phyloP scores from a whole-genome alignment of 2,888 invertebrate genomes.

The Epirrhoe tristata region DNA sequence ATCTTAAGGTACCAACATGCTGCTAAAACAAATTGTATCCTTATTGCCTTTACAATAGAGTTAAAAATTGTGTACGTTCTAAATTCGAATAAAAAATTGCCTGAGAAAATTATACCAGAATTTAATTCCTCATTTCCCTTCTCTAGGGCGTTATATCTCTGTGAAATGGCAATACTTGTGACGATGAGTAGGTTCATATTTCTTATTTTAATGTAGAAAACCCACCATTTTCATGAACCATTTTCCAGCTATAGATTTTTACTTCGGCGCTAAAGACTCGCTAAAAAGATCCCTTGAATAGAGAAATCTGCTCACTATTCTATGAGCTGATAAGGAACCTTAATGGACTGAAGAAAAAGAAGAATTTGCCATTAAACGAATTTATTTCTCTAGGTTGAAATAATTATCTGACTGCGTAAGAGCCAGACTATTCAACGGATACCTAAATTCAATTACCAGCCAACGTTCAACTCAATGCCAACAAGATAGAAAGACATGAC shows the following conservation, averaged over 20 bases:
- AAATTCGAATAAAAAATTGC: slow-evolving; percentile 34
- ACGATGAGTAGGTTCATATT: slow-evolving; percentile 22
- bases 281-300: slow-evolving; percentile 10
- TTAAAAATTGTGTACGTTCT: slow-evolving; percentile 11
- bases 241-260: slow-evolving; percentile 12
- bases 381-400: slow-evolving; percentile 20
- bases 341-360: slow-evolving; percentile 30
- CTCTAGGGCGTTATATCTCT: slow-evolving; percentile 33
- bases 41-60: slow-evolving; percentile 26
- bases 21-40: slow-evolving; percentile 19
- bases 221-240: slow-evolving; percentile 1
- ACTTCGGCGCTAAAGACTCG: slow-evolving; percentile 6
- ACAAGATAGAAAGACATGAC: slow-evolving; percentile 7
- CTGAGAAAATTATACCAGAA: slow-evolving; percentile 41
- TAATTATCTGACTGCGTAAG: slow-evolving; percentile 24
- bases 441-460: slow-evolving; percentile 19
- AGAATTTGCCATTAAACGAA: slow-evolving; percentile 19
- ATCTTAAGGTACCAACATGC: slow-evolving; percentile 25
- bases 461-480: slow-evolving; percentile 13
- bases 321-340: slow-evolving; percentile 6
- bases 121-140: slow-evolving; percentile 42
- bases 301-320: slow-evolving; percentile 7
- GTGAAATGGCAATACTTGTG: slow-evolving; percentile 29
- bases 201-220: slow-evolving; percentile 11
- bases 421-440: slow-evolving; percentile 14